Conservation (phyloP, 1,140 invertebrate genomes). For the Scaptomyza hsui region DNA sequence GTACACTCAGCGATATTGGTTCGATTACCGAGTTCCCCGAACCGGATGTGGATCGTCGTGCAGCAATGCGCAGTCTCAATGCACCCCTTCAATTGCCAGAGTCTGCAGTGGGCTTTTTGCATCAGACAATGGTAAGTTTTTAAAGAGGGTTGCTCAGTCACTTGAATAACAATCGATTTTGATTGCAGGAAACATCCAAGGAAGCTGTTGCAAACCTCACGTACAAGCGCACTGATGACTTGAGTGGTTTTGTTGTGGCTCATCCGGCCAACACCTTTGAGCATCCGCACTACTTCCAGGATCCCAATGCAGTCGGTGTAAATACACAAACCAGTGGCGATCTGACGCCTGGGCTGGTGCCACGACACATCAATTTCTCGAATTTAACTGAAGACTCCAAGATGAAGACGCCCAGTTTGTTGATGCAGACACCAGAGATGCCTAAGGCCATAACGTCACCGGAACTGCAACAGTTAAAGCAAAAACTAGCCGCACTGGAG, state of each 20-base stretch:
- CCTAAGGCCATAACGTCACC: conserved; percentile 44
- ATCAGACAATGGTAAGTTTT: conserved; percentile 75
- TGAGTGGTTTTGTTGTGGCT: conserved; percentile 65
- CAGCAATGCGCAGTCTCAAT: conserved; percentile 73
- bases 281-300: conserved; percentile 80
- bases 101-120: conserved; percentile 57
- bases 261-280: conserved; percentile 76
- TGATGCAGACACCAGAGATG: conserved; percentile 74
- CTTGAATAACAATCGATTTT: neutral
- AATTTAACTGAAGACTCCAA: conserved; percentile 82
- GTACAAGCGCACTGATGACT: conserved; percentile 74
- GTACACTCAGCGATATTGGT: conserved; percentile 88
- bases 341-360: conserved; percentile 69
- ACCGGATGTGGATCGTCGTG: conserved; percentile 85
- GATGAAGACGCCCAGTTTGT: conserved; percentile 78
- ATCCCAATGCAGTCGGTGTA: conserved; percentile 45
- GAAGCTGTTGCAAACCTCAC: conserved; percentile 76
- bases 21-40: conserved; percentile 89
- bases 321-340: conserved; percentile 57
- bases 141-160: neutral
- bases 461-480: conserved; percentile 41
- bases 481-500: conserved; percentile 46
- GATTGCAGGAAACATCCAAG: conserved; percentile 74
- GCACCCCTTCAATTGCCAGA: conserved; percentile 64
- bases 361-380: conserved; percentile 82